Evolutionary conservation across 1,140 invertebrate genomes (phyloP), one percentile per base, ranked within the genome.

Genomic region (Dinoponera quadriceps): DNA sequence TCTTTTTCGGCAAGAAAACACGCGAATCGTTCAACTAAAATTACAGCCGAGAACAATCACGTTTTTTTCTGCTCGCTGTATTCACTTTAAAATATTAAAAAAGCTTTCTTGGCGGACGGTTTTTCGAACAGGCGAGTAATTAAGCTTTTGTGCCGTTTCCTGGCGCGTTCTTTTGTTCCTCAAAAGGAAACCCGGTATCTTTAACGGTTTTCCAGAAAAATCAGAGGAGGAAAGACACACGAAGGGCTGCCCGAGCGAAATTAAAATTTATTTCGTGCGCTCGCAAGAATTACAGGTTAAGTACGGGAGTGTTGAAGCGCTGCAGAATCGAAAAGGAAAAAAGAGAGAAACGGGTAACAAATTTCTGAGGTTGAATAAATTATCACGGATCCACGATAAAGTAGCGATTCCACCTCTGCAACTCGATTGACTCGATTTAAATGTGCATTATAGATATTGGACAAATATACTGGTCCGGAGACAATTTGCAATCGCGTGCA

Each of bases 91-190:
- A 80, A 84, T 62, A 65, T 86, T 86, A 78, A 87, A 83, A 83
- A 80, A 80, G 27, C 71, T 86, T 78, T 59, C 68, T 65, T 49
- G 22, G 55, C 54, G 49, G 27, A 84, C 62, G 55, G 44, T 82
- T 84, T 86, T 80, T 87, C 73, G 49, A 80, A 82, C 55, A 44
- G 57, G 54, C 66, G 29, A 59, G 68, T 84, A 83, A 87, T 87
- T 83, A 74, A 51, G 72, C 85, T 86, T 83, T 80, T 87, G 68
- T 69, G 27, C 72, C 29, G 55, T 80, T 51, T 51, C n/a, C 51
- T 20, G 22, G 68, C 74, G 57, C 60, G 59, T 62, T 60, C 66
- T 73, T 83, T 86, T 86, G 54, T 83, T 54, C 62, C 5, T 20
- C 62, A 54, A 86, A 82, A 86, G 62, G 29, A 59, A 69, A 69